Conservation (phyloP, 2,113 vertebrate genomes). For the Scytalopus superciliaris region DNA sequence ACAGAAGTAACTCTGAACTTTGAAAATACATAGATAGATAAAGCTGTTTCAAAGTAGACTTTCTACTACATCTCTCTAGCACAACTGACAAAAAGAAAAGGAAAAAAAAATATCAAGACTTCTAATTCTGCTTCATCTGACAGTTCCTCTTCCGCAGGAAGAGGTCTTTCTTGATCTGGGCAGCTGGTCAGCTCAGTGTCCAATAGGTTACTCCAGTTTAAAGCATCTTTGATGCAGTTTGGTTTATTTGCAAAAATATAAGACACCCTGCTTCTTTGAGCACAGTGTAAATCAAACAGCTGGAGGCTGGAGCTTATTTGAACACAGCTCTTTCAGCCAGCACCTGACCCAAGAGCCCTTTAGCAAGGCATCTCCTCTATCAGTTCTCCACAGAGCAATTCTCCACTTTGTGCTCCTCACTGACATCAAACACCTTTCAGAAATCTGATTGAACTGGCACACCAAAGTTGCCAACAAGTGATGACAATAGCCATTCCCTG, state of each 20-base stretch:
- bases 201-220: not conserved
- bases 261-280: not conserved
- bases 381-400: not conserved
- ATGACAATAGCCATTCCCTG: not conserved
- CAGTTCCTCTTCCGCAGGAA: not conserved
- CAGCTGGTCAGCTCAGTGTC: not conserved
- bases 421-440: accelerated
- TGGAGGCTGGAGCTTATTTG: not conserved
- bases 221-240: not conserved
- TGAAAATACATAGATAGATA: not conserved
- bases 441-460: not conserved
- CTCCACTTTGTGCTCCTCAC: not conserved
- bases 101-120: not conserved
- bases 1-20: not conserved
- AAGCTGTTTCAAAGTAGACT: not conserved
- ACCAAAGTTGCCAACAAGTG: accelerated
- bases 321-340: not conserved
- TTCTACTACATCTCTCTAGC: not conserved
- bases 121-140: not conserved
- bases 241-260: not conserved
- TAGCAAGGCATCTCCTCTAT: not conserved
- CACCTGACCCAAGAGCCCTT: not conserved
- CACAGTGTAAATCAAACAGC: not conserved
- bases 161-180: not conserved
- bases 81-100: not conserved